These are phyloP conservation scores for Sigmodon hispidus DNA, from an alignment of 2,113 vertebrate species.

Conservation along the genomic window DNA sequence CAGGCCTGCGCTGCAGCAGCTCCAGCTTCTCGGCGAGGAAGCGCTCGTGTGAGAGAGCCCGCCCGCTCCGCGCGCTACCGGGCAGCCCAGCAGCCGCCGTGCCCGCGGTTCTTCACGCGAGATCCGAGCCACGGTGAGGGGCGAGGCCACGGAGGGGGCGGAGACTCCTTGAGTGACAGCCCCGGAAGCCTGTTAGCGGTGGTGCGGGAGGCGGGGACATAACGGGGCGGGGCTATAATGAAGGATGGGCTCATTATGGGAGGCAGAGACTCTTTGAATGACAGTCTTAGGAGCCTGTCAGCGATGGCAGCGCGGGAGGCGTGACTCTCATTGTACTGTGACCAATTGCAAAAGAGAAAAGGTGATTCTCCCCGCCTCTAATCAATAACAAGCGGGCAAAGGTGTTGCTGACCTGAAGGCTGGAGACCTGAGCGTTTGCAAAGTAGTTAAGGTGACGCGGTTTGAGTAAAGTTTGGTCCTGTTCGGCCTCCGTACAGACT, in stretches of 20 bases:
- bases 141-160: background rate
- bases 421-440: background rate
- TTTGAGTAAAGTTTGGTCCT: background rate
- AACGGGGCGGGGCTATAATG: background rate
- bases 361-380: background rate
- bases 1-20: slow-evolving; percentile 75
- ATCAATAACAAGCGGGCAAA: background rate
- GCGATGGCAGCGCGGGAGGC: background rate
- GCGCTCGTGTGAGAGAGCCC: slow-evolving; percentile 52
- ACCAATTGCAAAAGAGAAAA: slow-evolving; percentile 62
- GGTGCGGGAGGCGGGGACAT: background rate
- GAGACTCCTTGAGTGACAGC: background rate
- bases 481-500: background rate
- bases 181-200: background rate
- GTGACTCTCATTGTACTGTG: background rate
- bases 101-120: slow-evolving; percentile 82
- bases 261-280: slow-evolving; percentile 18
- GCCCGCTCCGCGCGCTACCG: slow-evolving; percentile 62
- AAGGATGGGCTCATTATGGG: slow-evolving; percentile 7
- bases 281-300: slow-evolving; percentile 41
- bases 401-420: background rate
- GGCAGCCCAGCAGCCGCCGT: slow-evolving; percentile 48
- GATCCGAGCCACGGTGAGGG: slow-evolving; percentile 67
- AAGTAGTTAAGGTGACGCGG: background rate
- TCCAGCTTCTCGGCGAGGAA: slow-evolving; percentile 45